Percentiles rank a stretch among this genome's conserved stretches.
Conservation (phyloP, 1,140 invertebrate genomes). For the Parapsyche elsis region DNA sequence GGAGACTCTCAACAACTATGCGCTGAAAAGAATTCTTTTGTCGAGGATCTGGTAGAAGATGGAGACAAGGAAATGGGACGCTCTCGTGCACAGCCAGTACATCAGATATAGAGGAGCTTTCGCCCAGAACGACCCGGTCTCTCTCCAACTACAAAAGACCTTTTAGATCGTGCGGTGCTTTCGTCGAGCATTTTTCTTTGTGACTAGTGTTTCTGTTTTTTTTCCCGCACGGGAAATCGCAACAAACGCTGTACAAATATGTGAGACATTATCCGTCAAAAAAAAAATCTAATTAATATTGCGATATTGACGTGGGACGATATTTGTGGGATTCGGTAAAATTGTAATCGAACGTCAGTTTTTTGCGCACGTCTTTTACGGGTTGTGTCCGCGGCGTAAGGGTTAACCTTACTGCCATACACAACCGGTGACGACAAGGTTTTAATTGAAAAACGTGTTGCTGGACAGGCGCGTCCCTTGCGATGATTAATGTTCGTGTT, state of each 20-base stretch:
- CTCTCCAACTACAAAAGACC: constrained; percentile 6
- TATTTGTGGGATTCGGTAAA: too few species aligned
- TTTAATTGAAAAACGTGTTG: constrained; percentile 30
- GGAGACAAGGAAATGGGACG: constrained; percentile 1
- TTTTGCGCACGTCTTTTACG: neutral
- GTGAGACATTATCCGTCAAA: neutral
- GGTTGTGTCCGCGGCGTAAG: neutral
- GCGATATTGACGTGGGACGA: too few species aligned
- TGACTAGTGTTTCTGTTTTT: neutral
- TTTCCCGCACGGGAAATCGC: neutral
- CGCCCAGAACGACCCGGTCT: neutral
- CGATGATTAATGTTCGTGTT: constrained; percentile 12
- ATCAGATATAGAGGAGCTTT: neutral
- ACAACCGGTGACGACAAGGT: neutral
- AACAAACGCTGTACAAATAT: neutral
- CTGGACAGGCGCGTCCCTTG: neutral
- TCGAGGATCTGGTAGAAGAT: neutral
- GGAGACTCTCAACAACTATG: neutral
- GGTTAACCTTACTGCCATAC: neutral
- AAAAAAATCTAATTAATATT: neutral
- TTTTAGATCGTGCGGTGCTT: neutral
- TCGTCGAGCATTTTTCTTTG: neutral
- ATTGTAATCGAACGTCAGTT: too few species aligned
- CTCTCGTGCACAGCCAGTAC: neutral
- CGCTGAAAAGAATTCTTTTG: neutral